Percentiles rank a stretch among this genome's conserved stretches.
Conservation (phyloP, 2,113 vertebrate genomes). For the Rhagologus leucostigma region DNA sequence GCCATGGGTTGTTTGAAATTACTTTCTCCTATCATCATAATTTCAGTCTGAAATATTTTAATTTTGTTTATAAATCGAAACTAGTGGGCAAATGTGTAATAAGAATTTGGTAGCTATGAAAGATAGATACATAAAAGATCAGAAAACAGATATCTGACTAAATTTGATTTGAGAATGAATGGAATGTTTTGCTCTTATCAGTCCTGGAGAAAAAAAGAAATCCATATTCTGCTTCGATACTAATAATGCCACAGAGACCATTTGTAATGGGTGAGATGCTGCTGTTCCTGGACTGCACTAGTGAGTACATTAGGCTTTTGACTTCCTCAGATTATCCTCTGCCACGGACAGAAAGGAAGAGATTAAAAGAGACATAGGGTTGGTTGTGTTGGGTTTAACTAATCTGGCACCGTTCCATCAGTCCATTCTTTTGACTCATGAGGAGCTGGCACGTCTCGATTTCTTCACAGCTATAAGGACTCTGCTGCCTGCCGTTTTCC, state of each 20-base stretch:
- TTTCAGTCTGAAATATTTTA: neutral
- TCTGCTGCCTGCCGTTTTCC: neutral
- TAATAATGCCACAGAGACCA: neutral
- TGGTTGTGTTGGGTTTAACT: neutral
- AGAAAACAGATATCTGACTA: neutral
- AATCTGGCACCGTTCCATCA: neutral
- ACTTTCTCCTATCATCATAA: neutral
- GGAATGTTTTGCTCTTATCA: neutral
- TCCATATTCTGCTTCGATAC: neutral
- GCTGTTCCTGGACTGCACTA: neutral
- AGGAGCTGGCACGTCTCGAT: neutral
- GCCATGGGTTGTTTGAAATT: neutral
- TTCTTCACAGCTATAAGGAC: accelerated
- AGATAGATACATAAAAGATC: neutral
- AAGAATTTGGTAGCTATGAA: neutral
- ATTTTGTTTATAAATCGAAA: neutral
- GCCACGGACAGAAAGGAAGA: neutral
- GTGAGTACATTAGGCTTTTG: neutral
- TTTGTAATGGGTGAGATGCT: neutral
- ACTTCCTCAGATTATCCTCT: neutral
- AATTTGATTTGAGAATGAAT: neutral
- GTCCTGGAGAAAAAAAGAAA: neutral
- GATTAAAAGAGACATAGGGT: accelerated
- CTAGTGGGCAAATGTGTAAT: neutral
- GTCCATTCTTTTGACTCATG: accelerated